A percentile compares a stretch with the other conserved stretches of the same genome.
phyloP scores from a whole-genome alignment of 1,140 invertebrate genomes.

The Drosophila ananassae region DNA sequence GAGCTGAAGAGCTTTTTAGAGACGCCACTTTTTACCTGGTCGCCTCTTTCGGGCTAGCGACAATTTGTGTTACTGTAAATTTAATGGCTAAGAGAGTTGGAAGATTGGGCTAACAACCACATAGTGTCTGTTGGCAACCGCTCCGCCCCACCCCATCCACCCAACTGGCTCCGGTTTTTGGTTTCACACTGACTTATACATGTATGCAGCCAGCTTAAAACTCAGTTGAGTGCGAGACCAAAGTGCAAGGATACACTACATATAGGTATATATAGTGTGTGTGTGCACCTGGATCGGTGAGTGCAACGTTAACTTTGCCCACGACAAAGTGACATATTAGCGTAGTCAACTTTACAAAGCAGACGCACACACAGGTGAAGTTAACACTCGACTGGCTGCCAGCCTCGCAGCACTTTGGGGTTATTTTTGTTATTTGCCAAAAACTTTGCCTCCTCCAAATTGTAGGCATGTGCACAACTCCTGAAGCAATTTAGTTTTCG shows the following conservation, averaged over 20 bases:
- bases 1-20: slow-evolving; percentile 70
- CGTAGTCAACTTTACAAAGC: slow-evolving; percentile 78
- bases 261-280: slow-evolving; percentile 10
- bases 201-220: slow-evolving; percentile 63
- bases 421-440: slow-evolving; percentile 71
- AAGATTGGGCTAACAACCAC: slow-evolving; percentile 43
- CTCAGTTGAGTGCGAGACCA: slow-evolving; percentile 60
- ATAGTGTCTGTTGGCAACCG: slow-evolving; percentile 30
- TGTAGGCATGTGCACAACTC: slow-evolving; percentile 36
- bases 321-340: slow-evolving; percentile 82
- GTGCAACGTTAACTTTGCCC: slow-evolving; percentile 75
- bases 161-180: slow-evolving; percentile 59
- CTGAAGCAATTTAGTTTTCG: slow-evolving; percentile 40
- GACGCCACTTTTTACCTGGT: slow-evolving; percentile 45
- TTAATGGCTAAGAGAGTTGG: slow-evolving; percentile 51
- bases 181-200: slow-evolving; percentile 78
- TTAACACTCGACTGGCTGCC: slow-evolving; percentile 59
- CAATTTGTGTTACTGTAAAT: slow-evolving; percentile 82
- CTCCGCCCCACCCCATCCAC: not conserved
- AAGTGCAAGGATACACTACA: slow-evolving; percentile 46
- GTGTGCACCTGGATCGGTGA: slow-evolving; percentile 10
- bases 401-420: slow-evolving; percentile 59
- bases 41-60: slow-evolving; percentile 64
- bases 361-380: slow-evolving; percentile 25
- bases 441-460: slow-evolving; percentile 54